Evolutionary conservation across 2,113 vertebrate genomes (phyloP), one percentile per base, ranked within the genome.

Genomic region (Pangasianodon gigas): DNA sequence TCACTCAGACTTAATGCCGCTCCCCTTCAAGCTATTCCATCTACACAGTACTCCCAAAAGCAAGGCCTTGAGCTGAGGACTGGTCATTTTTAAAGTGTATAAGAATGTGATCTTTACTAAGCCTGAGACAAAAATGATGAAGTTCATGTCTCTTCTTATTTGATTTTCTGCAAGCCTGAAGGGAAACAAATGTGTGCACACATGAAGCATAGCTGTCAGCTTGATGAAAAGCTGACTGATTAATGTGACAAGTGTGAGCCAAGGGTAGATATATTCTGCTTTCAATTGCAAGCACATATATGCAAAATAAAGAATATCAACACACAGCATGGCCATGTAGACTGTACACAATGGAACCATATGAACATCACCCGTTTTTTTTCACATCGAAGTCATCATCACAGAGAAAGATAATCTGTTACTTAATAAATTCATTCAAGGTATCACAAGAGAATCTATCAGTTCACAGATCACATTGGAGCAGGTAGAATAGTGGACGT

Each of bases 21-120:
- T 94, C 92, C 92, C 89, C 92, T 92, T 93, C 90, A 91, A 93
- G 93, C 88, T 89, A 82, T 90, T 75, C 51, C 82, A 26, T 75
- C 67, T 60, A 75, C 37, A 56, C 3, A 32, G 13, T 16, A 13
- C n/a, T n/a, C 80, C 32, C 69, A 58, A 41, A 21, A 21, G 85
- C 85, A 10, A 13, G 16, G 60, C 60, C 58, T 54, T 69, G 60
- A 80, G 44, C 24, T 9, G 29, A 24, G 56, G 54, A 79, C 54
- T 24, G 37, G 32, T 13, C 6, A 29, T 54, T 52, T 87, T 44
- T 60, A 18, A 56, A 69, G 1, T 41, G 8, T 37, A 54, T 11
- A 69, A 32, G n/a, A 56, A 44, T 26, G 16, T 41, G 54, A 84
- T 74, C 62, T 84, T 74, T 74, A 19, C 62, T 13, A 48, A 84